These are phyloP conservation scores for Drosophila ironensis DNA, from an alignment of 1,140 invertebrate genomes.

Conservation along the genomic window DNA sequence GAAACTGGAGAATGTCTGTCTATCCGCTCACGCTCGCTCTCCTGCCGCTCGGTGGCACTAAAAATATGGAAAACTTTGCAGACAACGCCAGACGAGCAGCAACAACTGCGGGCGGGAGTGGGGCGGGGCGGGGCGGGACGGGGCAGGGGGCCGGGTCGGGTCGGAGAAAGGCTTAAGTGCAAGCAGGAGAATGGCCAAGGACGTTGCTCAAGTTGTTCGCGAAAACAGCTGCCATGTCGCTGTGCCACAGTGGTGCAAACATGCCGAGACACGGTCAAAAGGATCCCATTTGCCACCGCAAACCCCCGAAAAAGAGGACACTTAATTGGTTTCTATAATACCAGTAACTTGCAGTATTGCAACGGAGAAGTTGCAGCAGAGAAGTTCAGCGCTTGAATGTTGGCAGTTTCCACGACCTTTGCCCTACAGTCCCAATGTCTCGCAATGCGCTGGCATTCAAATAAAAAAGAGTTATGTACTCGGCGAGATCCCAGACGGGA, in stretches of 20 bases:
- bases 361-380: no score
- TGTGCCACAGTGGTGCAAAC: constrained; percentile 2
- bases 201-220: constrained; percentile 76
- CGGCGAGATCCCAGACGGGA: constrained; percentile 24
- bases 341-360: no score
- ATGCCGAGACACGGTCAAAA: no score
- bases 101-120: constrained; percentile 8
- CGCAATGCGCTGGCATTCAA: constrained; percentile 52
- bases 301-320: no score
- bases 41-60: constrained; percentile 53
- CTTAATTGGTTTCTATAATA: no score
- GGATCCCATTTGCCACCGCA: no score
- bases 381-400: no score
- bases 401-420: no score
- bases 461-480: constrained; percentile 71
- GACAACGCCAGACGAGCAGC: constrained; percentile 66
- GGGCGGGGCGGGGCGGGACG: background rate
- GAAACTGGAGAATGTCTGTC: constrained; percentile 65
- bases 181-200: constrained; percentile 60
- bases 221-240: constrained; percentile 60
- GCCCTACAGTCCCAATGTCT: constrained; percentile 19
- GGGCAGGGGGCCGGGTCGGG: background rate
- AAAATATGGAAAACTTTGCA: constrained; percentile 81
- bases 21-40: background rate
- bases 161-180: constrained; percentile 65